phyloP scores from a whole-genome alignment of 2,113 vertebrate genomes.

The Eonycteris spelaea region DNA sequence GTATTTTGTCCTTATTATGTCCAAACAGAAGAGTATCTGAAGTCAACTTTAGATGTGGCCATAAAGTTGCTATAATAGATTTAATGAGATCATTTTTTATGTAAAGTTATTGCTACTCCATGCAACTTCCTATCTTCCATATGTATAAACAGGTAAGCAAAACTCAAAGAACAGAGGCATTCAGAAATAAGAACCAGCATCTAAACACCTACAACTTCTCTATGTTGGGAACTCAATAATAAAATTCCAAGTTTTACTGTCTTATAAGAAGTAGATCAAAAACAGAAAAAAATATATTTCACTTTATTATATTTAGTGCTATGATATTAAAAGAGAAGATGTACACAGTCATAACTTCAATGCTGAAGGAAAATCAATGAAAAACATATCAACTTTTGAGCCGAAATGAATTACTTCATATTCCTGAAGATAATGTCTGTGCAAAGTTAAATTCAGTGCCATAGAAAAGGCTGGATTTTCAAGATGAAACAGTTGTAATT shows the following conservation, averaged over 20 bases:
- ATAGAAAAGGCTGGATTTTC: neutral
- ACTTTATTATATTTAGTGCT: neutral
- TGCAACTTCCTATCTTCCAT: neutral
- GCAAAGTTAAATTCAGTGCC: neutral
- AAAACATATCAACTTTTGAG: slow-evolving; percentile 18
- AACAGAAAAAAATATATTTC: too few species aligned
- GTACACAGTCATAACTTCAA: slow-evolving; percentile 1
- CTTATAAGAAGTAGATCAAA: neutral
- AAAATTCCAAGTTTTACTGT: neutral
- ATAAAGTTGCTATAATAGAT: neutral
- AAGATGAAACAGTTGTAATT: neutral
- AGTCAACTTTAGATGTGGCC: neutral
- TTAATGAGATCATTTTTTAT: neutral
- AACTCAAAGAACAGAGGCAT: neutral
- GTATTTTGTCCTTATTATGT: neutral
- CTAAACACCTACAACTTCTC: neutral
- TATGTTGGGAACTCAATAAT: neutral
- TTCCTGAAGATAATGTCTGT: neutral
- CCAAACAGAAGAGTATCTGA: neutral
- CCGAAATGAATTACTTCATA: neutral
- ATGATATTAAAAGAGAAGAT: slow-evolving; percentile 38
- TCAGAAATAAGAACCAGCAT: neutral
- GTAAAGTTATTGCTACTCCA: neutral
- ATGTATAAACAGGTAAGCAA: neutral
- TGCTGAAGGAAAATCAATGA: slow-evolving; percentile 51